Base-by-base conservation (phyloP, 2,888 invertebrate species). In the Lordiphosa fenestrarum region DNA sequence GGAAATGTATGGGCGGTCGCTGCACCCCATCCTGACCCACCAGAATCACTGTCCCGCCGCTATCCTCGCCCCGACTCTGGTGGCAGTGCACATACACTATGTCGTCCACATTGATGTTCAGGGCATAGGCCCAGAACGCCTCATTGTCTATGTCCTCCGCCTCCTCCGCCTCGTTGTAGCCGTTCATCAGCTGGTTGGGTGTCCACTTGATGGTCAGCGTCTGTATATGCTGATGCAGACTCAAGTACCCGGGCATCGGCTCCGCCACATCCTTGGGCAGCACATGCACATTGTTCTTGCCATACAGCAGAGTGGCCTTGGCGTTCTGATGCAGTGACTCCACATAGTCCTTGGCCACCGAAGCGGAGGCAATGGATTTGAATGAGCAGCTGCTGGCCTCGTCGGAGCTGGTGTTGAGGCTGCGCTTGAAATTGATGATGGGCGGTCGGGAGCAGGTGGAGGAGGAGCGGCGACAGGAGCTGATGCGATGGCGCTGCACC, bases 31-130 rank as follows among this genome's bases (percentile, higher is more conserved):
- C 98, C 86, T 97, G 97, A 0, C 96, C 97, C 0, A 98, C 97
- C 39, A 98, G 90, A 48, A 97, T 96, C 3, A 97, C 93, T 0
- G 96, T 96, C 35, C 97, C 97, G 49, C 96, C 95, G 55, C 92
- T 92, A 74, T 94, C 93, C 80, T 94, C 93, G 23, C 89, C 90
- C 71, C 92, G 92, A 66, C 95, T 95, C 83, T 97, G 96, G 88
- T 98, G 98, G 69, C 98, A 97, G 89, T 98, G 98, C 0, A 98
- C 95, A 87, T 98, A 98, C 12, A 98, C 97, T 60, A 98, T 95
- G 77, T 97, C 97, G 89, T 95, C 95, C 19, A 98, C 92, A 73
- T 94, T 94, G 19, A 98, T 95, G 87, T 96, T 96, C 62, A 98
- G 91, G 0, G 98, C 97, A 91, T 96, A 96, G 70, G 97, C 96